A percentile compares a stretch with the other conserved stretches of the same genome.
Evolutionary conservation across 1,140 invertebrate species (phyloP).

Genomic region (Meteorus sp.): DNA sequence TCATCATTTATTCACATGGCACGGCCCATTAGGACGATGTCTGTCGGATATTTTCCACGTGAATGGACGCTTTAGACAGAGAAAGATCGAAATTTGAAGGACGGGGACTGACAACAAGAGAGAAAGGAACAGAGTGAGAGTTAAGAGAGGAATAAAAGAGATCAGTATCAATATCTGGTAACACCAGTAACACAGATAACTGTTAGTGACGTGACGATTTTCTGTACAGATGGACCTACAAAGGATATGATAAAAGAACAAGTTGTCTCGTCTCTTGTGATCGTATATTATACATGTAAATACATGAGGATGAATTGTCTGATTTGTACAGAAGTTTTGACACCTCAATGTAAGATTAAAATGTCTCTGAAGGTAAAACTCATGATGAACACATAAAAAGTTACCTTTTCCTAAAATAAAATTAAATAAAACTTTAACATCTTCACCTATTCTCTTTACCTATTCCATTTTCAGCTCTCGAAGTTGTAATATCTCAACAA

Average conservation of each 20-base stretch:
- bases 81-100: too few relatives aligned
- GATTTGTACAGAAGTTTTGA: neutral
- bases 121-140: neutral
- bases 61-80: too few relatives aligned
- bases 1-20: slow-evolving; percentile 8
- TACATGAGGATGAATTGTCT: neutral
- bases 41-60: neutral
- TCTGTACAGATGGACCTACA: slow-evolving; percentile 37
- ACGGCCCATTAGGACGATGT: neutral
- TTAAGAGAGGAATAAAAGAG: slow-evolving; percentile 19
- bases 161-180: slow-evolving; percentile 40
- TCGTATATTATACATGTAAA: neutral
- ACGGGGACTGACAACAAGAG: neutral
- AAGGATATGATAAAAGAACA: slow-evolving; percentile 13
- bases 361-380: too few relatives aligned
- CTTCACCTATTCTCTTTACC: too few relatives aligned
- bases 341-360: slow-evolving; percentile 8
- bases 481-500: too few relatives aligned
- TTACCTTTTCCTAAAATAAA: neutral
- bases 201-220: slow-evolving; percentile 42
- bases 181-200: slow-evolving; percentile 42
- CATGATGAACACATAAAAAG: neutral
- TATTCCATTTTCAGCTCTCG: too few relatives aligned
- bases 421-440: too few relatives aligned
- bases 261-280: neutral